Evolutionary conservation across 2,797 vertebrate species (phyloP), one percentile per base, ranked within the genome.

Genomic region (Eidolon dupreanum): DNA sequence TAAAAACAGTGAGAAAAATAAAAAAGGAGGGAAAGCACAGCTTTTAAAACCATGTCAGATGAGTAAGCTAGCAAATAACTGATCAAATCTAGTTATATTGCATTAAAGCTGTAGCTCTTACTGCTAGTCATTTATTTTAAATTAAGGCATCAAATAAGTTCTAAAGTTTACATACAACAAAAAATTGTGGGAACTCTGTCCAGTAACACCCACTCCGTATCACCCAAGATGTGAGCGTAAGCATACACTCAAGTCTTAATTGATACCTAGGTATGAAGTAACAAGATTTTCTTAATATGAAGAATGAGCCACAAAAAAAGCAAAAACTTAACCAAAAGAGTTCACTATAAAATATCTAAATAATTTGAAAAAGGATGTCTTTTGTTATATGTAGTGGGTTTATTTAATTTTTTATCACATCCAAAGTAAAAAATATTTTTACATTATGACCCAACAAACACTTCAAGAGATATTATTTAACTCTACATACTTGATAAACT

Each of bases 61-160:
- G 36, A 92, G 74, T 70, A 81, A 95, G n/a, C 22, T 79, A 75
- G 19, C n/a, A 78, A 85, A 43, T 77, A 68, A 90, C n/a, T 73
- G 78, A 78, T 91, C 46, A 53, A 61, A 24, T 57, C 43, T 57
- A 68, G 17, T 83, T 51, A 82, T 33, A 77, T 1, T 31, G 15
- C 36, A 73, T 83, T 88, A 49, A 86, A 82, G 66, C 43, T 91
- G 51, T 61, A 88, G 49, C 17, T 88, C 85, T 94, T 16, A 51
- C 20, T 83, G 24, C 33, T 82, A 63, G 33, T 93, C 59, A 86
- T 41, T 70, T 26, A 36, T 66, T 71, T 89, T 90, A 70, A 75
- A 82, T 38, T 43, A 66, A 95, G 65, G 5, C n/a, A 88, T 96
- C 70, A 93, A 73, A 93, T 75, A 24, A 91, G 13, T 75, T 90